Conservation (phyloP, 2,888 invertebrate species). For the Stenichneumon culpator region DNA sequence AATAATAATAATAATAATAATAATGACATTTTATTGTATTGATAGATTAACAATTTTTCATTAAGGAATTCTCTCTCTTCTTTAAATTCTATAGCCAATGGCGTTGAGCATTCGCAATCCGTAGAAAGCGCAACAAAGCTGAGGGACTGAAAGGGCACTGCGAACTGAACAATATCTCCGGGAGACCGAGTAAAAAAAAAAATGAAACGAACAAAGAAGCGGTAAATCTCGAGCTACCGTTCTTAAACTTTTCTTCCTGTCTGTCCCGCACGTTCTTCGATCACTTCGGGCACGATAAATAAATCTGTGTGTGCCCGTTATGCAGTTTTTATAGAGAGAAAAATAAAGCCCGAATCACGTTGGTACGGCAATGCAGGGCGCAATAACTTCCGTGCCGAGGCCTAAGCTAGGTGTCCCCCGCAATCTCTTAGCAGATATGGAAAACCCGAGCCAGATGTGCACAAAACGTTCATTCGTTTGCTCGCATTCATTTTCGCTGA, state of each 20-base stretch:
- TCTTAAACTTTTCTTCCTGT: neutral
- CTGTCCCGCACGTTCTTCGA: neutral
- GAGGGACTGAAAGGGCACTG: neutral
- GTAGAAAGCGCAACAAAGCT: neutral
- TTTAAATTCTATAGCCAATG: neutral
- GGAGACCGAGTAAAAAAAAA: neutral
- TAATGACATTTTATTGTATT: too few relatives aligned
- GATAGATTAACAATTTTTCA: too few relatives aligned
- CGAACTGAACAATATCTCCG: neutral
- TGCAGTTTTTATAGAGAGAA: slow-evolving; percentile 12
- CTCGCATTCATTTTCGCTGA: slow-evolving; percentile 73
- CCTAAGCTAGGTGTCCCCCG: neutral
- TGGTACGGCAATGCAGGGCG: slow-evolving; percentile 19
- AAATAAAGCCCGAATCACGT: too few relatives aligned
- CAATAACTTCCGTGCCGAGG: neutral
- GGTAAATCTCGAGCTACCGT: neutral
- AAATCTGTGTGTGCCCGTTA: neutral
- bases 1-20: too few relatives aligned
- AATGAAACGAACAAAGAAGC: neutral
- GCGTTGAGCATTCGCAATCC: neutral
- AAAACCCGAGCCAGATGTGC: slow-evolving; percentile 51
- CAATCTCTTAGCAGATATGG: slow-evolving; percentile 49
- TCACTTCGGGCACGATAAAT: neutral
- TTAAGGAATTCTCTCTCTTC: too few relatives aligned
- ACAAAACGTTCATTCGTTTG: slow-evolving; percentile 63